These are phyloP conservation scores for Melanotaenia maccullochi DNA, from an alignment of 2,797 vertebrate species.

Conservation along the genomic window DNA sequence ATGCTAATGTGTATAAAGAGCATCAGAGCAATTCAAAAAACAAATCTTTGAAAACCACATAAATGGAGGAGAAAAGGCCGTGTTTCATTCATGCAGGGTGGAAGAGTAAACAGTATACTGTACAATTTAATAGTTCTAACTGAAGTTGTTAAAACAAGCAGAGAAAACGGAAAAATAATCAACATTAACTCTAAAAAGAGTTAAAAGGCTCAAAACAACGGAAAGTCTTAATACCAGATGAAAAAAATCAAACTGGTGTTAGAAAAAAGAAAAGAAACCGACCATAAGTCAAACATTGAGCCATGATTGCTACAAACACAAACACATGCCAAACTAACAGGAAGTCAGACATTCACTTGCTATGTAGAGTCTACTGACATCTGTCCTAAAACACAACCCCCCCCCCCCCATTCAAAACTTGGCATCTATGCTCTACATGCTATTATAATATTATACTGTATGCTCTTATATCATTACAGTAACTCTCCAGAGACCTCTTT, in stretches of 20 bases:
- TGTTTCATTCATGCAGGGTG: too few species aligned
- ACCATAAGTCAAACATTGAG: slow-evolving; percentile 11
- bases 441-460: slow-evolving; percentile 45
- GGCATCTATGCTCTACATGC: slow-evolving; percentile 22
- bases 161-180: too few species aligned
- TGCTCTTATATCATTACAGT: slow-evolving; percentile 61
- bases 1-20: not conserved
- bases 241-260: not conserved
- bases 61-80: not conserved
- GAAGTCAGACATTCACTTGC: slow-evolving; percentile 1
- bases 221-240: not conserved
- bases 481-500: slow-evolving; percentile 48
- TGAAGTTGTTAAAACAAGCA: too few species aligned
- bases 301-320: slow-evolving; percentile 8
- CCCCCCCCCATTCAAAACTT: slow-evolving; percentile 11
- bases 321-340: slow-evolving; percentile 12
- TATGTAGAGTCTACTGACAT: slow-evolving; percentile 7
- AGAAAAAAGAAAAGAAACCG: not conserved
- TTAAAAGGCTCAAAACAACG: not conserved
- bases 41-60: not conserved
- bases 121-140: too few species aligned
- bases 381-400: slow-evolving; percentile 21
- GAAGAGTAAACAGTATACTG: too few species aligned
- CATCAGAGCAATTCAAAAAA: not conserved
- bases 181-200: not conserved